Percentiles rank a stretch among this genome's conserved stretches.
These are phyloP conservation scores for Alloplasta piceator DNA, from an alignment of 2,888 invertebrate species.

Conservation along the genomic window DNA sequence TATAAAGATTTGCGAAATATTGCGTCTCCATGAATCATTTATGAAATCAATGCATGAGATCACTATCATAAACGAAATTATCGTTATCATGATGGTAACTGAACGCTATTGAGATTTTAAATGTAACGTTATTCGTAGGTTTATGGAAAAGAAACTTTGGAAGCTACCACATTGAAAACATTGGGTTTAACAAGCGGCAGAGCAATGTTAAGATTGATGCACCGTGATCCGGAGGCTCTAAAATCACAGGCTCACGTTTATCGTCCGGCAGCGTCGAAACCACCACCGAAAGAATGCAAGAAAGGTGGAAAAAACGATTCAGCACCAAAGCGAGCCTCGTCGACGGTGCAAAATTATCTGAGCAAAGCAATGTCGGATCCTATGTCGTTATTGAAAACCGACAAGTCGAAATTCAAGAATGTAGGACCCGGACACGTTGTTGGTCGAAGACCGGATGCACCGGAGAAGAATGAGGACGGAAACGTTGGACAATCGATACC, in stretches of 20 bases:
- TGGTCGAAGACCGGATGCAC: conserved; percentile 53
- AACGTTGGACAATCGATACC: conserved; percentile 20
- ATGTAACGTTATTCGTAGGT: conserved; percentile 82
- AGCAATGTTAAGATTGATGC: conserved; percentile 89
- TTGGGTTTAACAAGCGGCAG: conserved; percentile 91
- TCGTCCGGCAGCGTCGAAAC: conserved; percentile 82
- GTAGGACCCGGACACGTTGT: conserved; percentile 72
- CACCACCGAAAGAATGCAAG: conserved; percentile 56
- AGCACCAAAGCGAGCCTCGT: conserved; percentile 42
- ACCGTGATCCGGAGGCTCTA: conserved; percentile 87
- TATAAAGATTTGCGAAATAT: no score
- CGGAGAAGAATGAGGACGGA: background rate
- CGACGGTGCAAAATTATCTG: conserved; percentile 58
- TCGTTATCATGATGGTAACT: no score
- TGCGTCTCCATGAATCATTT: no score
- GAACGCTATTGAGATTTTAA: background rate
- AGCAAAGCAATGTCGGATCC: conserved; percentile 62
- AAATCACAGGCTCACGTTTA: conserved; percentile 90
- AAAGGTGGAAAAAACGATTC: conserved; percentile 54
- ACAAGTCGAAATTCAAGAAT: conserved; percentile 63
- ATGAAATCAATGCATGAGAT: no score
- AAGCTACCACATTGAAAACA: conserved; percentile 89
- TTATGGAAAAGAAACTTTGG: conserved; percentile 87
- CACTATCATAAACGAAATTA: no score
- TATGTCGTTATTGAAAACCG: conserved; percentile 60